Evolutionary conservation across 2,113 vertebrate species (phyloP).

Genomic region (Ceyx melanurus): DNA sequence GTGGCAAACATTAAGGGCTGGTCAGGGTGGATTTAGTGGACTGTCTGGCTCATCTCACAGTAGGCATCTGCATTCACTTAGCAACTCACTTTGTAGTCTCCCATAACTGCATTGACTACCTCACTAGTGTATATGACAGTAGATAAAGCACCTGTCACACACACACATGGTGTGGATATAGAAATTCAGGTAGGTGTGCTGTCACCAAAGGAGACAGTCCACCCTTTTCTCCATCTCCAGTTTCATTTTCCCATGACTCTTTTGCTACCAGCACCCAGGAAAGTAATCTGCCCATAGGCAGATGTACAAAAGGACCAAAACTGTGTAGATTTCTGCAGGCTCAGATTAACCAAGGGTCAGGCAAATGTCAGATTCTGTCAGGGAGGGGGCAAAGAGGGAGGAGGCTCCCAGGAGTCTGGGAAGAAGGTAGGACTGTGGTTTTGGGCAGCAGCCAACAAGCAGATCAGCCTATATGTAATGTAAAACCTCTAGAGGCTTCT

Average conservation of each 20-base stretch:
- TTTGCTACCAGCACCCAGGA: neutral
- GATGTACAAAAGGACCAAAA: neutral
- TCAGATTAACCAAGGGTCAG: neutral
- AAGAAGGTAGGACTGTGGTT: neutral
- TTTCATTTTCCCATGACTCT: neutral
- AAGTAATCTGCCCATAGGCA: neutral
- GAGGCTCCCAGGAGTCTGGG: neutral
- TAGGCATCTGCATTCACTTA: neutral
- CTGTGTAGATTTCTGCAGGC: neutral
- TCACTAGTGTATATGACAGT: neutral
- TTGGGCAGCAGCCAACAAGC: neutral
- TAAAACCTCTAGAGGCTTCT: neutral
- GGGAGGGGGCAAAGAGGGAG: neutral
- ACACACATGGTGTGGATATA: neutral
- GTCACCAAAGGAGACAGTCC: neutral
- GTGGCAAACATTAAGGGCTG: neutral
- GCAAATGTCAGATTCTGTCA: neutral
- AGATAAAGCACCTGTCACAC: neutral
- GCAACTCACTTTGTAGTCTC: neutral
- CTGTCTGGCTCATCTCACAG: neutral
- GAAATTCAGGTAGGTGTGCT: neutral
- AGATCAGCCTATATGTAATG: neutral
- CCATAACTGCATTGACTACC: neutral
- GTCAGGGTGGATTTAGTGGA: neutral
- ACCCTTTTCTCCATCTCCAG: neutral